These are phyloP conservation scores for Phataginus tetradactyla DNA, from an alignment of 2,797 vertebrate species.

Conservation along the genomic window DNA sequence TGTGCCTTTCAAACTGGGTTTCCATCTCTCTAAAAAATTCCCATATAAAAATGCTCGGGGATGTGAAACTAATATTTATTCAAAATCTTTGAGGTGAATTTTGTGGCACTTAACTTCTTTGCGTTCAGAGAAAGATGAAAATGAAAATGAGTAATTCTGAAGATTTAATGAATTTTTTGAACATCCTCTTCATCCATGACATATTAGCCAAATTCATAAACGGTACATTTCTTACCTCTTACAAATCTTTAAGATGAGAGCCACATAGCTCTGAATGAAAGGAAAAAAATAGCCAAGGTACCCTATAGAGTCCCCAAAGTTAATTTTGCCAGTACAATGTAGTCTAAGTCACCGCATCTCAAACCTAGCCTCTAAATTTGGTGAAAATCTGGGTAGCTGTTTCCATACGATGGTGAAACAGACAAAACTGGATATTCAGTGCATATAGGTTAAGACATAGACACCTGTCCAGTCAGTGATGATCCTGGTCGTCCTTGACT, in stretches of 20 bases:
- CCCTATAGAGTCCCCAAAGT: not conserved
- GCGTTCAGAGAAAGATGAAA: not conserved
- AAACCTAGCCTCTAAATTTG: not conserved
- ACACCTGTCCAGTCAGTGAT: not conserved
- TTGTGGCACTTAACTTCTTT: slow-evolving; percentile 37
- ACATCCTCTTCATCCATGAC: not conserved
- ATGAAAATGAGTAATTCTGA: slow-evolving; percentile 28
- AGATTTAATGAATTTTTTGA: not conserved
- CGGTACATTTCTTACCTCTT: slow-evolving; percentile 12
- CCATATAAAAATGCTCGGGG: slow-evolving; percentile 39
- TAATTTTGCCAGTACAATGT: not conserved
- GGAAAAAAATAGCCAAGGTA: not conserved
- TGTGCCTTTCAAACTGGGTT: slow-evolving; percentile 10
- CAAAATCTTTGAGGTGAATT: slow-evolving; percentile 17
- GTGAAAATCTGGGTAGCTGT: not conserved
- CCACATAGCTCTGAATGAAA: not conserved
- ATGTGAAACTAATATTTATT: slow-evolving; percentile 46
- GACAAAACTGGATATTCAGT: slow-evolving; percentile 8
- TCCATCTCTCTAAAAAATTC: slow-evolving; percentile 20
- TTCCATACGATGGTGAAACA: not conserved
- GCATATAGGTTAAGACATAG: not conserved
- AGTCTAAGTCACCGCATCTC: slow-evolving; percentile 25
- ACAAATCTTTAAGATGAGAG: slow-evolving; percentile 26
- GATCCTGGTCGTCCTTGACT: slow-evolving; percentile 7
- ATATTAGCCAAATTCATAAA: slow-evolving; percentile 47